Conservation (phyloP, 2,113 vertebrate genomes). For the Ifrita kowaldi region DNA sequence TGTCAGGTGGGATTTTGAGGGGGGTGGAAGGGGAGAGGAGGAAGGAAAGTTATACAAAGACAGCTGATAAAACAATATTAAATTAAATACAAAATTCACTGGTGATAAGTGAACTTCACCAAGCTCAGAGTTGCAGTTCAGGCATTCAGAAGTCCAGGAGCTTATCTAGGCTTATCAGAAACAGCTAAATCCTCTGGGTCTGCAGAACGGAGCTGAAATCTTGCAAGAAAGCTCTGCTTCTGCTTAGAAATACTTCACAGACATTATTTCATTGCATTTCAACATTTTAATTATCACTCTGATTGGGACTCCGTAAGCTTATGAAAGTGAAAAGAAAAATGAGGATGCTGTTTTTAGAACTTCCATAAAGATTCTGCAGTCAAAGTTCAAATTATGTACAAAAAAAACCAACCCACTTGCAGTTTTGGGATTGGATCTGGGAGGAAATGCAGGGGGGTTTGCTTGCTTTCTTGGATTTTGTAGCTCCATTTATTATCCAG, state of each 20-base stretch:
- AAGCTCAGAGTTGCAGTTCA: not conserved
- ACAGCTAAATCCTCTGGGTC: not conserved
- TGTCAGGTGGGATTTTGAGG: not conserved
- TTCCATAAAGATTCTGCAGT: not conserved
- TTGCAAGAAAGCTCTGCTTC: not conserved
- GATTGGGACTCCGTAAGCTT: not conserved
- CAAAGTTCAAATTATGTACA: not conserved
- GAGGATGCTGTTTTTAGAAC: not conserved
- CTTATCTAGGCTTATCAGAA: slow-evolving; percentile 23
- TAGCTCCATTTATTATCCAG: not conserved
- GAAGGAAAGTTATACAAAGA: not conserved
- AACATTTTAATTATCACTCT: not conserved
- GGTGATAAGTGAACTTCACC: not conserved
- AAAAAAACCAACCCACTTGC: not conserved
- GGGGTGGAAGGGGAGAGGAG: not conserved
- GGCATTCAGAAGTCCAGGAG: not conserved
- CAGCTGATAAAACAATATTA: not conserved
- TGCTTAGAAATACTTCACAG: not conserved
- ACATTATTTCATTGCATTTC: not conserved
- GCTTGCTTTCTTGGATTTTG: not conserved
- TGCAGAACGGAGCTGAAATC: not conserved
- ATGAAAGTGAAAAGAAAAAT: slow-evolving; percentile 10
- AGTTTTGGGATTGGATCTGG: not conserved
- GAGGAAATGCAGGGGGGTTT: not conserved
- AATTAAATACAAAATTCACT: not conserved